Conservation (phyloP, 2,113 vertebrate genomes). For the Colistium nudipinnis region DNA sequence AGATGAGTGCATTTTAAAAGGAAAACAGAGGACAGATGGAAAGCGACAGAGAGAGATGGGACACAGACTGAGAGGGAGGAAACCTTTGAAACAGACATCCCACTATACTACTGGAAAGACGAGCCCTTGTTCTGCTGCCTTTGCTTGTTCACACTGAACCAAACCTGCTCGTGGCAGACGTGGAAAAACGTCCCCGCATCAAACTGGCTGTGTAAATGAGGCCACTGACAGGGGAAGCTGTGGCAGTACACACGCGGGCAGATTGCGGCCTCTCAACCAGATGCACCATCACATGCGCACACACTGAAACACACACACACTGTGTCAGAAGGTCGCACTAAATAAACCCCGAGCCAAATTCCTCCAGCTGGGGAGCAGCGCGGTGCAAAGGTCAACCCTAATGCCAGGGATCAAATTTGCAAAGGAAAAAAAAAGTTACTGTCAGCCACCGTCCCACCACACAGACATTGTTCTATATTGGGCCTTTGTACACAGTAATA, state of each 20-base stretch:
- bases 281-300: neutral
- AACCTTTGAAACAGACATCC: neutral
- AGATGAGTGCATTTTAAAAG: neutral
- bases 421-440: neutral
- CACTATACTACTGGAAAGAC: neutral
- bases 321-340: constrained; percentile 18
- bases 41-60: neutral
- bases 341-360: constrained; percentile 14
- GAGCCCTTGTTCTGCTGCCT: neutral
- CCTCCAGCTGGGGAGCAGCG: constrained; percentile 10
- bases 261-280: constrained; percentile 24
- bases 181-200: neutral
- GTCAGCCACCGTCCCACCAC: neutral
- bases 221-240: neutral
- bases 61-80: neutral
- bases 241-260: neutral
- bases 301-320: neutral
- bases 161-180: neutral
- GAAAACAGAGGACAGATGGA: neutral
- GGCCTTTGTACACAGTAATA: neutral
- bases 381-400: constrained; percentile 25
- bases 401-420: constrained; percentile 10
- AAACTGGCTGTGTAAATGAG: neutral
- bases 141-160: neutral
- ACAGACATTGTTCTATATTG: neutral